Conservation (phyloP, 2,888 invertebrate genomes). For the Galerucella pusilla region DNA sequence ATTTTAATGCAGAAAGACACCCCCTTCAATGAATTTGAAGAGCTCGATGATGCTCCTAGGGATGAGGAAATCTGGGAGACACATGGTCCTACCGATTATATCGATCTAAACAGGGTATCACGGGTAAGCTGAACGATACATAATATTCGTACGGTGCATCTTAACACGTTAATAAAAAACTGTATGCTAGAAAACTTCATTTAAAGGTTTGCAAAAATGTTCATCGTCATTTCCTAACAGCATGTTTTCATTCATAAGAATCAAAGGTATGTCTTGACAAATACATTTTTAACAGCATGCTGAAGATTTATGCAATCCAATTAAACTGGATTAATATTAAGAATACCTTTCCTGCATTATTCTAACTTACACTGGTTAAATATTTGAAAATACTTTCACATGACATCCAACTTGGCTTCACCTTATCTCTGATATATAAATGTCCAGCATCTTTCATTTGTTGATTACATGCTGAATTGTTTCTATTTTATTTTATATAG, state of each 20-base stretch:
- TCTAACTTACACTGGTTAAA: no score
- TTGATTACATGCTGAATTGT: no score
- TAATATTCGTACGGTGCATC: constrained; percentile 1
- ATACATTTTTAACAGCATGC: neutral
- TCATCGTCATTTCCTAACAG: constrained; percentile 1
- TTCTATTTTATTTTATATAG: no score
- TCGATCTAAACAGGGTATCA: constrained; percentile 69
- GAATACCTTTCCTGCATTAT: no score
- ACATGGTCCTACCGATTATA: constrained; percentile 69
- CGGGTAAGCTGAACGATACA: constrained; percentile 66
- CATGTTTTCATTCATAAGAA: neutral
- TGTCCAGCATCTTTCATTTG: no score
- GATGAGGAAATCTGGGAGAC: constrained; percentile 73
- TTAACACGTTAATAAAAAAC: neutral
- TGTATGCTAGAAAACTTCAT: neutral
- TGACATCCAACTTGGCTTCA: no score
- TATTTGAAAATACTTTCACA: no score
- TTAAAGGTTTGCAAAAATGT: neutral
- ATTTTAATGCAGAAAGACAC: constrained; percentile 80
- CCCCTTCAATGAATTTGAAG: constrained; percentile 67
- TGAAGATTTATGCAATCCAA: neutral
- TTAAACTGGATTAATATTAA: no score
- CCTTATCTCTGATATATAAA: no score
- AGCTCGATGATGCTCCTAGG: constrained; percentile 67
- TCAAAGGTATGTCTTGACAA: neutral